Percentiles rank a stretch among this genome's conserved stretches.
Conservation (phyloP, 2,113 vertebrate species). For the Ictalurus punctatus region DNA sequence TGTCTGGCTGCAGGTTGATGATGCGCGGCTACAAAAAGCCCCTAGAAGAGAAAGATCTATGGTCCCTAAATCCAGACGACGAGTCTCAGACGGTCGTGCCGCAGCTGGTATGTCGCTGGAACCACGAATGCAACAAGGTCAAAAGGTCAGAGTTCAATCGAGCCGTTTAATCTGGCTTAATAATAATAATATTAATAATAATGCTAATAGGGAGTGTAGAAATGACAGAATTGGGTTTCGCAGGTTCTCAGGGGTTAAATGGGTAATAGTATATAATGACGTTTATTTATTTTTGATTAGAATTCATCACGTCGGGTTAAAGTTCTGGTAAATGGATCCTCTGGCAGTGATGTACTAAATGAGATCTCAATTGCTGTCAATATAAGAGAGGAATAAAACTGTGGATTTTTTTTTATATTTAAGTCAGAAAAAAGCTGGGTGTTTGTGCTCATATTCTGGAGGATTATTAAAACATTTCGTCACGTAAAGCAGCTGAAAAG, state of each 20-base stretch:
- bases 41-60: slow-evolving; percentile 87
- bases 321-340: background rate
- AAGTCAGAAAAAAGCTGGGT: background rate
- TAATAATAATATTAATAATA: fast-evolving
- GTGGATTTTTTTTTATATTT: background rate
- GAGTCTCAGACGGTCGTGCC: slow-evolving; percentile 83
- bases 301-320: too few species aligned
- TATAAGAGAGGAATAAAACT: background rate
- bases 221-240: background rate
- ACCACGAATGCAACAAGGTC: slow-evolving; percentile 79
- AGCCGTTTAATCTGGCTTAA: background rate
- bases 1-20: slow-evolving; percentile 78
- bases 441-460: background rate
- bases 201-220: background rate
- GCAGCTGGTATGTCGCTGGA: slow-evolving; percentile 81
- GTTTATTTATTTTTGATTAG: too few species aligned
- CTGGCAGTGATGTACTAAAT: background rate
- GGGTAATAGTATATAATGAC: background rate
- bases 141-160: slow-evolving; percentile 76
- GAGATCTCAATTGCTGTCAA: too few species aligned
- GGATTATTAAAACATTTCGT: background rate
- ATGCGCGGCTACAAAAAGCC: slow-evolving; percentile 83
- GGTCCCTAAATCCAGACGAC: slow-evolving; percentile 89
- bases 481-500: background rate
- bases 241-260: background rate